Evolutionary conservation across 2,888 invertebrate genomes (phyloP).

Genomic region (Drosophila pseudotakahashii): DNA sequence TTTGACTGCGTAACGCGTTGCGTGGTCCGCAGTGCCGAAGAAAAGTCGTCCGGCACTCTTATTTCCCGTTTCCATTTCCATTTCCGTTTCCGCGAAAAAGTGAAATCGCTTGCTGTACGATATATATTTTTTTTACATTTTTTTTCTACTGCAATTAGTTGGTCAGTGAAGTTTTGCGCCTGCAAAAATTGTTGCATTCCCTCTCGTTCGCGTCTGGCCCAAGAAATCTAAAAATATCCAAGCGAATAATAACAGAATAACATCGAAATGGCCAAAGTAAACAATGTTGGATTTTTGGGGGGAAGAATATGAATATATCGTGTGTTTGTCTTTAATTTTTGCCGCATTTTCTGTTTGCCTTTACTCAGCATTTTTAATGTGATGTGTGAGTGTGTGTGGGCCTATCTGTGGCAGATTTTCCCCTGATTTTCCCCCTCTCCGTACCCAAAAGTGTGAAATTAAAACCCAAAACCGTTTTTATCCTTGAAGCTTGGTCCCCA

Average conservation of each 20-base stretch:
- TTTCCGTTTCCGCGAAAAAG: constrained; percentile 7
- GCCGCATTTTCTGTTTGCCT: background rate
- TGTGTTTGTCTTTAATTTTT: constrained; percentile 22
- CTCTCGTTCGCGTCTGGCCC: constrained; percentile 7
- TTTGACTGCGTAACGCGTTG: constrained; percentile 83
- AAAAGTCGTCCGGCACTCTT: constrained; percentile 18
- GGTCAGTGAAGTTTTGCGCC: constrained; percentile 14
- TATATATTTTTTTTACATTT: background rate
- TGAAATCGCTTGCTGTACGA: background rate
- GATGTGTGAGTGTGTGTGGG: background rate
- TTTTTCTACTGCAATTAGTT: background rate
- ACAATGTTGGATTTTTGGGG: constrained; percentile 3
- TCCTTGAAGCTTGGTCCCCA: background rate
- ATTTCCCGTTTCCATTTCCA: constrained; percentile 1
- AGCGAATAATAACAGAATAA: constrained; percentile 9
- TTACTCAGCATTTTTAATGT: background rate
- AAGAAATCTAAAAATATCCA: constrained; percentile 5
- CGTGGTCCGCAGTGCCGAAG: constrained; percentile 61
- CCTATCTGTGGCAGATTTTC: background rate
- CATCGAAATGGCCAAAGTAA: constrained; percentile 5
- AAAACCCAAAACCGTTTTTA: background rate
- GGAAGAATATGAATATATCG: background rate
- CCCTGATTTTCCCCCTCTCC: too few relatives aligned
- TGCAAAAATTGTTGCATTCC: constrained; percentile 18
- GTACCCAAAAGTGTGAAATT: background rate